Conservation (phyloP, 2,113 vertebrate genomes). For the Oryzias celebensis region DNA sequence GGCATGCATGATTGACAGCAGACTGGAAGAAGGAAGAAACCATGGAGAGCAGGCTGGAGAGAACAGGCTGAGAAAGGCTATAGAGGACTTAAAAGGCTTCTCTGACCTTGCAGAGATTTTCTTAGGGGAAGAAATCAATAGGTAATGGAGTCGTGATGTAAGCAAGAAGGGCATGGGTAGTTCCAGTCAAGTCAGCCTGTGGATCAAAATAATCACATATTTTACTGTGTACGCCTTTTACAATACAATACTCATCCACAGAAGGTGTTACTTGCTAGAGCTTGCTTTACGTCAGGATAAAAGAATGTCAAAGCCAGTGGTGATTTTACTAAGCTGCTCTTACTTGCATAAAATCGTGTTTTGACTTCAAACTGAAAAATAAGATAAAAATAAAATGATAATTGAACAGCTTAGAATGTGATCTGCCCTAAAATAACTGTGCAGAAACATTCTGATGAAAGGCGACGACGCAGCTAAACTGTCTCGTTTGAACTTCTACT, state of each 20-base stretch:
- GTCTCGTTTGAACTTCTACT: slow-evolving; percentile 28
- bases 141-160: slow-evolving; percentile 65
- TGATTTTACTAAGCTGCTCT: slow-evolving; percentile 14
- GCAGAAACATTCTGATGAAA: slow-evolving; percentile 50
- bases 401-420: slow-evolving; percentile 12
- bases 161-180: slow-evolving; percentile 54
- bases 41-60: slow-evolving; percentile 8
- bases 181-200: slow-evolving; percentile 28
- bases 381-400: slow-evolving; percentile 10
- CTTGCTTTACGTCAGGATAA: slow-evolving; percentile 7
- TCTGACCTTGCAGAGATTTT: slow-evolving; percentile 65
- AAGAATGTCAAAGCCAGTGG: slow-evolving; percentile 8
- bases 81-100: slow-evolving; percentile 62
- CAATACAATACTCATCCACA: slow-evolving; percentile 21
- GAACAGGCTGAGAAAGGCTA: slow-evolving; percentile 12
- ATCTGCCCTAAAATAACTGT: slow-evolving; percentile 29
- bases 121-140: slow-evolving; percentile 72
- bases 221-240: slow-evolving; percentile 37
- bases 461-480: slow-evolving; percentile 20
- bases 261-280: slow-evolving; percentile 16
- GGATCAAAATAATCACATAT: slow-evolving; percentile 54
- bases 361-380: neutral
- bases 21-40: slow-evolving; percentile 30
- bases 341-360: slow-evolving; percentile 10
- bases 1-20: slow-evolving; percentile 53